These are phyloP conservation scores for Trachops cirrhosus DNA, from an alignment of 2,797 vertebrate genomes.

Conservation along the genomic window DNA sequence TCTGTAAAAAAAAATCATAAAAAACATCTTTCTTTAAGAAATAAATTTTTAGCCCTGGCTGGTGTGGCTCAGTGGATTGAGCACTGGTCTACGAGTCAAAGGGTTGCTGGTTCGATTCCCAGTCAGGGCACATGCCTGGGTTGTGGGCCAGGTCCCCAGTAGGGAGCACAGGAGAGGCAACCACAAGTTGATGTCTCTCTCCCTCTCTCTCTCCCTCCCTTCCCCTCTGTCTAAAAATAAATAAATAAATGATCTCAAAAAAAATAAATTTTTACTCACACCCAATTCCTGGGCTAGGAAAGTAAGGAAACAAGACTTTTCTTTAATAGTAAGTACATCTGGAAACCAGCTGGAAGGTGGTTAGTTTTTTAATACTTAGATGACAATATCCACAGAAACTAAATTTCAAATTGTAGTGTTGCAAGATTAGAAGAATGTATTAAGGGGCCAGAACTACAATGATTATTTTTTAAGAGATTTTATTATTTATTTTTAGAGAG, in stretches of 20 bases:
- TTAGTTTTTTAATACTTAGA: slow-evolving; percentile 15
- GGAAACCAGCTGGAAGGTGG: background rate
- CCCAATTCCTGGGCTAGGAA: background rate
- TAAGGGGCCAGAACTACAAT: slow-evolving; percentile 37
- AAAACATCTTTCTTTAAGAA: slow-evolving; percentile 26
- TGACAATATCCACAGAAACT: slow-evolving; percentile 1
- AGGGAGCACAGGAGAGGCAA: no score
- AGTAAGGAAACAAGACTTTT: background rate
- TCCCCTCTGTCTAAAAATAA: no score
- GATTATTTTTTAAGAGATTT: no score
- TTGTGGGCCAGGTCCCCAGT: no score
- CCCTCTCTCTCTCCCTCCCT: no score
- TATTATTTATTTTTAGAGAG: no score
- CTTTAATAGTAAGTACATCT: background rate
- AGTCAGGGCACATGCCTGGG: no score
- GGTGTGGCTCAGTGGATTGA: no score
- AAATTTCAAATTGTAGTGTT: slow-evolving; percentile 38
- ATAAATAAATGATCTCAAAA: no score
- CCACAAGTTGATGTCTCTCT: no score
- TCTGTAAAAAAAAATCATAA: background rate
- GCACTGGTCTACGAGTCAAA: no score
- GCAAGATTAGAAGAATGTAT: slow-evolving; percentile 20
- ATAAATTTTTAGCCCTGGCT: background rate
- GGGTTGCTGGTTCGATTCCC: no score
- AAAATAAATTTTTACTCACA: background rate